These are phyloP conservation scores for Abrostola triplasia DNA, from an alignment of 2,888 invertebrate species.

Conservation along the genomic window DNA sequence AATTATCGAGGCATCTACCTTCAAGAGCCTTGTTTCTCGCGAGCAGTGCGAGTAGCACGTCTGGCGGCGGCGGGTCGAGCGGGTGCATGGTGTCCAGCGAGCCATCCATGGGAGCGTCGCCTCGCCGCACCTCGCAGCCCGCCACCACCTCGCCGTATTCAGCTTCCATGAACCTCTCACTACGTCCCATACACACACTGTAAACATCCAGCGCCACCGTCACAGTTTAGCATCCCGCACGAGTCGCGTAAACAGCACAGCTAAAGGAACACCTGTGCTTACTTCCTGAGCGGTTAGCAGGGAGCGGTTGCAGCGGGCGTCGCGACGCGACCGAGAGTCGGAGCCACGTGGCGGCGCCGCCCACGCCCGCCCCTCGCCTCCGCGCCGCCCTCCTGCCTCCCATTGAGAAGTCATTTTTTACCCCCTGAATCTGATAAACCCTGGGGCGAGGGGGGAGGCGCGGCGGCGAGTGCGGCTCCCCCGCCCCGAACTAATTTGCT, in stretches of 20 bases:
- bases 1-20: slow-evolving; percentile 88
- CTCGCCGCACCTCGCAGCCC: slow-evolving; percentile 71
- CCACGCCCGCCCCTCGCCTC: slow-evolving; percentile 81
- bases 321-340: slow-evolving; percentile 72
- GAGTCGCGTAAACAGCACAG: slow-evolving; percentile 56
- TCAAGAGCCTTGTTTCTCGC: slow-evolving; percentile 96
- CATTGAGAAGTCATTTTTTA: slow-evolving; percentile 88
- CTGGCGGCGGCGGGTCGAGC: slow-evolving; percentile 91
- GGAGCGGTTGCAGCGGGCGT: slow-evolving; percentile 70
- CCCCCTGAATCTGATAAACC: slow-evolving; percentile 88
- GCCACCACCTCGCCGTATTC: slow-evolving; percentile 71
- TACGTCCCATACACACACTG: slow-evolving; percentile 70
- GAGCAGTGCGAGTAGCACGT: slow-evolving; percentile 94
- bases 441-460: slow-evolving; percentile 68
- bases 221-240: slow-evolving; percentile 69
- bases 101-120: slow-evolving; percentile 70
- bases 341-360: slow-evolving; percentile 85
- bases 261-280: slow-evolving; percentile 67
- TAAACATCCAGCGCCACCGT: slow-evolving; percentile 63
- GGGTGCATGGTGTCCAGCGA: slow-evolving; percentile 78
- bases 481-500: slow-evolving; percentile 88
- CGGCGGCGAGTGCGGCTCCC: slow-evolving; percentile 79
- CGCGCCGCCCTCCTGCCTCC: slow-evolving; percentile 82
- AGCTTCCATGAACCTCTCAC: slow-evolving; percentile 71
- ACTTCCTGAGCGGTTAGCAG: slow-evolving; percentile 58